Evolutionary conservation across 2,888 invertebrate species (phyloP).

Genomic region (Drosophila limbata): DNA sequence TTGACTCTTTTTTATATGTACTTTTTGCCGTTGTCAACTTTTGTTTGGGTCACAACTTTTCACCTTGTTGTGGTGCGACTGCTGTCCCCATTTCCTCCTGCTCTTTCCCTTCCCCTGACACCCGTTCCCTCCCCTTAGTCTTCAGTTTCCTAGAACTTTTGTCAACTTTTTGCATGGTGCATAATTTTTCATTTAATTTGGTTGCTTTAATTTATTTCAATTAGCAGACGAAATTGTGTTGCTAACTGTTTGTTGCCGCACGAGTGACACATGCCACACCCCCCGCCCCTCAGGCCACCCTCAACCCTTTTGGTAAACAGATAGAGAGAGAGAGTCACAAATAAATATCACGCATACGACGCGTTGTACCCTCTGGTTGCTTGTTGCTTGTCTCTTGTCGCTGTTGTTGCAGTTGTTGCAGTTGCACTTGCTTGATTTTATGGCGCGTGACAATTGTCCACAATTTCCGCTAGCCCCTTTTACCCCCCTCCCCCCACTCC

Average conservation of each 20-base stretch:
- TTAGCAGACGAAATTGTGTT: slow-evolving; percentile 71
- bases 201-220: slow-evolving; percentile 78
- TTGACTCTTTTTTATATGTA: background rate
- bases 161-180: slow-evolving; percentile 34
- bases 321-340: slow-evolving; percentile 5
- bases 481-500: background rate
- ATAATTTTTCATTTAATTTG: slow-evolving; percentile 61
- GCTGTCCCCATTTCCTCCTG: background rate
- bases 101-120: background rate
- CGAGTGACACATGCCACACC: slow-evolving; percentile 59
- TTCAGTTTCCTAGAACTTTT: slow-evolving; percentile 5
- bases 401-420: slow-evolving; percentile 19
- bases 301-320: slow-evolving; percentile 11
- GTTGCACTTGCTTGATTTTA: slow-evolving; percentile 70
- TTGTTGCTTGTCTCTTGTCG: slow-evolving; percentile 24
- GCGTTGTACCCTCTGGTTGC: slow-evolving; percentile 37
- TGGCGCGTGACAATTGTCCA: slow-evolving; percentile 80
- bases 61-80: slow-evolving; percentile 69
- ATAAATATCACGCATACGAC: slow-evolving; percentile 69
- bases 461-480: slow-evolving; percentile 26
- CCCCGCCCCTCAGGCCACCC: background rate
- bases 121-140: background rate
- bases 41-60: slow-evolving; percentile 53
- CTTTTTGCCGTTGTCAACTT: slow-evolving; percentile 36
- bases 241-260: slow-evolving; percentile 61